Base-by-base conservation (phyloP, 2,113 vertebrate genomes). In the Irena cyanogastra region DNA sequence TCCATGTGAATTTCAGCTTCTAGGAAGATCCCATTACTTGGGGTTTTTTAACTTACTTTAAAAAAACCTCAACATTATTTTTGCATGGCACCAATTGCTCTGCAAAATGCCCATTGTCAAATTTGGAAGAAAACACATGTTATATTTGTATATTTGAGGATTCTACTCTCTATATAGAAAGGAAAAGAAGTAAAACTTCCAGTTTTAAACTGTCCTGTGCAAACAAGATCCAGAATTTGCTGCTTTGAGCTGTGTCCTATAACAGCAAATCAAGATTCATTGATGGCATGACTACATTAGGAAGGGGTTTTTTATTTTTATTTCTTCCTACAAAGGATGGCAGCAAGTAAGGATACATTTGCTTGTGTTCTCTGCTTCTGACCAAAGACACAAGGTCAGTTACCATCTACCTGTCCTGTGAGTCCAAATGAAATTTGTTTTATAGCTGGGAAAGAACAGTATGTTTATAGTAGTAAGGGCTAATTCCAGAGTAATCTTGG, bases 11-110 rank as follows among this genome's bases (percentile, higher is more conserved):
- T 84, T 71, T 75, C 74, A 61, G 16, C 21, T 77, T 65, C 9
- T n/a, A 65, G 24, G n/a, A 72, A 74, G 24, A 59, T 70, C 2
- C 11, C 1, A 1, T 41, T 83, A 27, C 63, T 41, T 57, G 13
- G 4, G 1, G 8, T 7, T 59, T 47, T 45, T n/a, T 0, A n/a
- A 37, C 2, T 2, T 52, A 23, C 19, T 77, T 19, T 0, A 14
- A 49, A 84, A 60, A 42, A 3, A 0, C 9, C 4, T 39, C 20
- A 47, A 8, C 19, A 16, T 37, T 64, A 26, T n/a, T 89, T 87
- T 83, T 83, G 9, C 23, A 37, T 11, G 6, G 22, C 6, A 26
- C 6, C 41, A 60, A 79, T 35, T 28, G 23, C 15, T 76, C 21
- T 47, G 10, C 1, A 4, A 50, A 77, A 64, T 57, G 4, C 9